A percentile compares a stretch with the other conserved stretches of the same genome.
Conservation (phyloP, 2,797 vertebrate species). For the Rhyacichthys aspro region DNA sequence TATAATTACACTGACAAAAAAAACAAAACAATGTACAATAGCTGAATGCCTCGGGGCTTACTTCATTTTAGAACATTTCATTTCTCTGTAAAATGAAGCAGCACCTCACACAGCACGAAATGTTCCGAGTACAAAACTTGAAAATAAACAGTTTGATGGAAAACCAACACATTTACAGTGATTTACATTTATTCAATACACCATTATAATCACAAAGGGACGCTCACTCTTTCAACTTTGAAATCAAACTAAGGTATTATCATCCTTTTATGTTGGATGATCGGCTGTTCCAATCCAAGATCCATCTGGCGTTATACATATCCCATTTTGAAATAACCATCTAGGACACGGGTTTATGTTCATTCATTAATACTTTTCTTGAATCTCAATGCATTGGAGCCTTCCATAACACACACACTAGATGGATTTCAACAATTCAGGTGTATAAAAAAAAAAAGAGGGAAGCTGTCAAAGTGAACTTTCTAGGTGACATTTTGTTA, state of each 20-base stretch:
- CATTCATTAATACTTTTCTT: conserved; percentile 24
- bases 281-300: conserved; percentile 21
- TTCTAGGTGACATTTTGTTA: conserved; percentile 28
- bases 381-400: too few relatives aligned
- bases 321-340: conserved; percentile 28
- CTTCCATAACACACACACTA: neutral
- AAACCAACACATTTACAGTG: conserved; percentile 77
- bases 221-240: conserved; percentile 19
- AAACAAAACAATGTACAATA: conserved; percentile 78
- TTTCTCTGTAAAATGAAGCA: conserved; percentile 66
- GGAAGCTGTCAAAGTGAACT: conserved; percentile 17
- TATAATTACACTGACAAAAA: conserved; percentile 77
- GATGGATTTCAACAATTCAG: conserved; percentile 18
- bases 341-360: conserved; percentile 16
- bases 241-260: conserved; percentile 26
- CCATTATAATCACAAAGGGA: conserved; percentile 47
- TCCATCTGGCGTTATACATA: conserved; percentile 20
- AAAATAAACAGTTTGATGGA: conserved; percentile 64
- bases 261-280: conserved; percentile 10
- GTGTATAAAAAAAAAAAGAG: conserved; percentile 16
- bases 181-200: conserved; percentile 73
- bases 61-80: conserved; percentile 50
- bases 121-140: conserved; percentile 75
- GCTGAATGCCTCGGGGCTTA: conserved; percentile 63
- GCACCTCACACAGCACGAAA: conserved; percentile 64